A percentile compares a stretch with the other conserved stretches of the same genome.
Evolutionary conservation across 2,888 invertebrate genomes (phyloP).

Genomic region (Melanostoma mellinum): DNA sequence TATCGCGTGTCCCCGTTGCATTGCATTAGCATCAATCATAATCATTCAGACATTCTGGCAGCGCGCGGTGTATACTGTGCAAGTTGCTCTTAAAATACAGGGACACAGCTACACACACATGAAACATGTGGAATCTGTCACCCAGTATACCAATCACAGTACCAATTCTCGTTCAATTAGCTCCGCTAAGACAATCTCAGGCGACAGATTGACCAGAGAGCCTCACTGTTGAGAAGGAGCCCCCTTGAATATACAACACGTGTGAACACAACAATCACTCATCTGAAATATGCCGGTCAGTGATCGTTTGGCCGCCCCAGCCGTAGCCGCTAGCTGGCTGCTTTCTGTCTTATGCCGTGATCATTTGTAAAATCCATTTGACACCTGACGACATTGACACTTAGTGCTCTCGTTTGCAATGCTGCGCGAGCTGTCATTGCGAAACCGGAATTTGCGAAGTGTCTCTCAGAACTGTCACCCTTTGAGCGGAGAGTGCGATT

Average conservation of each 20-base stretch:
- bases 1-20: conserved; percentile 70
- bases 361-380: conserved; percentile 71
- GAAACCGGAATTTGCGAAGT: conserved; percentile 63
- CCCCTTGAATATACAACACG: conserved; percentile 20
- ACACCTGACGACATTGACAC: conserved; percentile 73
- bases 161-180: conserved; percentile 69
- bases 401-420: conserved; percentile 66
- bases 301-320: conserved; percentile 9
- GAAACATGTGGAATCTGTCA: conserved; percentile 31
- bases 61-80: conserved; percentile 1
- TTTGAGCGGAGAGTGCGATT: conserved; percentile 33
- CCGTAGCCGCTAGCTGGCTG: background rate
- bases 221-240: conserved; percentile 18
- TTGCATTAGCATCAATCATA: conserved; percentile 72
- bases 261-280: conserved; percentile 72
- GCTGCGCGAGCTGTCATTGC: conserved; percentile 43
- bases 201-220: conserved; percentile 27
- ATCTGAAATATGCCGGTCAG: conserved; percentile 65
- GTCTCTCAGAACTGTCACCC: conserved; percentile 63
- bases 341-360: conserved; percentile 27
- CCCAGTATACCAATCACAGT: conserved; percentile 49
- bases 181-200: conserved; percentile 24
- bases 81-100: conserved; percentile 27
- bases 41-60: conserved; percentile 53
- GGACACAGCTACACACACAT: background rate